Conservation (phyloP, 2,797 vertebrate genomes). For the Sebastes vulpes region DNA sequence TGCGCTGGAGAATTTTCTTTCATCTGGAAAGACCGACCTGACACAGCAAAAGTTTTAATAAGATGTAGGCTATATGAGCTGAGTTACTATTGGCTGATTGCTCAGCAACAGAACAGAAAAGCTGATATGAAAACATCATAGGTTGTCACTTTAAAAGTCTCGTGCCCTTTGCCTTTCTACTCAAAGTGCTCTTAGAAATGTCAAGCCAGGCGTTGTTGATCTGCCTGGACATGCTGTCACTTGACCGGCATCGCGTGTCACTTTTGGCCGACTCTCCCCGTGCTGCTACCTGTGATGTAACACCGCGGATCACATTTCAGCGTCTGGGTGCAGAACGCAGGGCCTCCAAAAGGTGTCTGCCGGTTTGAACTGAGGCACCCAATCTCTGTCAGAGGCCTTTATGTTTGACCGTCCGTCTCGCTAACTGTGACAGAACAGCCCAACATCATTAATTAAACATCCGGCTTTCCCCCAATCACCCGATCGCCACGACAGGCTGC, state of each 20-base stretch:
- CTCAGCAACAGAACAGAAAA: neutral
- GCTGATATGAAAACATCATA: neutral
- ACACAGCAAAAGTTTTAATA: neutral
- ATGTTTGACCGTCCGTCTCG: slow-evolving; percentile 91
- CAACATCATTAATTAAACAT: slow-evolving; percentile 96
- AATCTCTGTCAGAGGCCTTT: slow-evolving; percentile 88
- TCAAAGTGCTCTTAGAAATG: slow-evolving; percentile 38
- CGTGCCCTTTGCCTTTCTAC: slow-evolving; percentile 17
- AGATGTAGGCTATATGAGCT: neutral
- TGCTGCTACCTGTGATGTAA: slow-evolving; percentile 40
- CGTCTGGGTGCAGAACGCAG: slow-evolving; percentile 77
- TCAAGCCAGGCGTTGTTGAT: slow-evolving; percentile 30
- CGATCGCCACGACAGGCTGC: slow-evolving; percentile 67
- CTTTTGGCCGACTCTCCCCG: slow-evolving; percentile 35
- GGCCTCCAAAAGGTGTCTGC: slow-evolving; percentile 82
- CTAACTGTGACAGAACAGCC: slow-evolving; percentile 92
- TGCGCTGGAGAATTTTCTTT: neutral
- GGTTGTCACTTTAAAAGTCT: neutral
- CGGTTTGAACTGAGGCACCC: slow-evolving; percentile 80
- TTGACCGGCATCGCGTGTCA: slow-evolving; percentile 57
- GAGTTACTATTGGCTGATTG: neutral
- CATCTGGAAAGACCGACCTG: neutral
- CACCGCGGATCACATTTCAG: slow-evolving; percentile 82
- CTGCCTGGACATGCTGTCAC: slow-evolving; percentile 43
- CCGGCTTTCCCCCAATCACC: slow-evolving; percentile 74